A percentile compares a stretch with the other conserved stretches of the same genome.
Conservation (phyloP, 2,113 vertebrate species). For the Grammomys surdaster region DNA sequence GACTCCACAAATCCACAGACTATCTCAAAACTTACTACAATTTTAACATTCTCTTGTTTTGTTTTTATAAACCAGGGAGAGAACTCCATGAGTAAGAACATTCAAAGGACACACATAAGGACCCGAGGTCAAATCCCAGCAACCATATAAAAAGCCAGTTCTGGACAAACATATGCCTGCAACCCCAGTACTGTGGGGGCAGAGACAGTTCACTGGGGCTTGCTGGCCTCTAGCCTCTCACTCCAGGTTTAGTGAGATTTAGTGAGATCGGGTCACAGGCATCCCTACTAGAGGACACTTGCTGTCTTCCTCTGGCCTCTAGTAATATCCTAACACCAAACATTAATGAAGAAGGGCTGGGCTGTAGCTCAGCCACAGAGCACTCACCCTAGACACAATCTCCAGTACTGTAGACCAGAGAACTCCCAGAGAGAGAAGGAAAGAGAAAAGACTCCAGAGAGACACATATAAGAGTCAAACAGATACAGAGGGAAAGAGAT, state of each 20-base stretch:
- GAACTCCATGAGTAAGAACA: not conserved
- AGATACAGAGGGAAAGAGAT: not conserved
- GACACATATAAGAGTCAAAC: not conserved
- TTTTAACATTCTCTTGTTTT: not conserved
- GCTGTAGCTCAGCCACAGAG: not conserved
- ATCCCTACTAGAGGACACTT: not conserved
- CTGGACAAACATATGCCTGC: not conserved
- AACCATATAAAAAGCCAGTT: not conserved
- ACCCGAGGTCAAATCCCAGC: not conserved
- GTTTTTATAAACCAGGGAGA: not conserved
- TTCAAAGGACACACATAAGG: not conserved
- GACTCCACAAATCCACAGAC: not conserved
- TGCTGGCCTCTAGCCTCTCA: not conserved
- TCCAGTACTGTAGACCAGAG: not conserved
- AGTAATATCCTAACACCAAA: not conserved
- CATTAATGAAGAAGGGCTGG: not conserved
- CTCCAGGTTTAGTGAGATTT: not conserved
- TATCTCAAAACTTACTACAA: not conserved
- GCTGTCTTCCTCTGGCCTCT: not conserved
- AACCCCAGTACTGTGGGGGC: not conserved
- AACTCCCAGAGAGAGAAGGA: not conserved
- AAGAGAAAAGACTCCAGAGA: too few relatives aligned
- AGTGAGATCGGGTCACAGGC: not conserved
- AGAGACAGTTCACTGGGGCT: not conserved
- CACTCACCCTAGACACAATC: not conserved